Evolutionary conservation across 2,113 vertebrate species (phyloP).

Genomic region (Danio rerio): DNA sequence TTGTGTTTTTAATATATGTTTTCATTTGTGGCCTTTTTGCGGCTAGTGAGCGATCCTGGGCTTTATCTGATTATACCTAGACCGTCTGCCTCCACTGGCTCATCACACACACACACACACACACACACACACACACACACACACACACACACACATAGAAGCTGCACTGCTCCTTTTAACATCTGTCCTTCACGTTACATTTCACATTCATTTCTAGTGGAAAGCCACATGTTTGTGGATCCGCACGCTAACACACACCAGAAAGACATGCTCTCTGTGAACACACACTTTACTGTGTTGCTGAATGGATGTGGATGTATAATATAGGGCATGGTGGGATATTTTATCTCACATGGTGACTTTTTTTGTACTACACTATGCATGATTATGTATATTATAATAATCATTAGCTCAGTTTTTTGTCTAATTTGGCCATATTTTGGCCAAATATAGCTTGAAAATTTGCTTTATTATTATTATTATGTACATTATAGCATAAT

Average conservation of each 20-base stretch:
- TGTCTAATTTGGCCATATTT: no score
- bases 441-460: no score
- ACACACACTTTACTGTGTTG: background rate
- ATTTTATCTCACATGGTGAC: background rate
- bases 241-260: constrained; percentile 15
- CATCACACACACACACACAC: constrained; percentile 57
- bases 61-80: constrained; percentile 79
- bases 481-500: no score
- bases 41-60: constrained; percentile 73
- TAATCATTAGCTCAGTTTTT: no score
- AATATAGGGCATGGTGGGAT: background rate
- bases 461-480: no score
- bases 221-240: constrained; percentile 38
- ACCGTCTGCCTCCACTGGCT: constrained; percentile 75
- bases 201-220: constrained; percentile 55
- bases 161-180: constrained; percentile 64
- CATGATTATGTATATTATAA: no score
- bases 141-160: constrained; percentile 60
- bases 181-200: constrained; percentile 62
- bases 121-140: constrained; percentile 56
- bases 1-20: constrained; percentile 71
- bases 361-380: background rate
- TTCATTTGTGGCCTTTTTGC: constrained; percentile 78
- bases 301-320: background rate
- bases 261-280: background rate